Conservation (phyloP, 2,113 vertebrate genomes). For the Pavo muticus region DNA sequence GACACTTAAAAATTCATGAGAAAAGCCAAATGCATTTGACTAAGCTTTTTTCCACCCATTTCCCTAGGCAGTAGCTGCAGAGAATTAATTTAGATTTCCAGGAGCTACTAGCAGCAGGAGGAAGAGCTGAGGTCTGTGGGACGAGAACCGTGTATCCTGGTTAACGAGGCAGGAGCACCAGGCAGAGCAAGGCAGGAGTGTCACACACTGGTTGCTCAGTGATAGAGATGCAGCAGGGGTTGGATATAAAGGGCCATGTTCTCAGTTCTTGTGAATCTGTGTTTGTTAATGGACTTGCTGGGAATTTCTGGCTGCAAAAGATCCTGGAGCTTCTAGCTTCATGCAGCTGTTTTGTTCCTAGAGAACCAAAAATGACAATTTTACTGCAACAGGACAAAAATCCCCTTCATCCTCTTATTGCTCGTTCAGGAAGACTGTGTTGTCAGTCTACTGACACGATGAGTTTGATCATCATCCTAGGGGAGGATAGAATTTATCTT, state of each 20-base stretch:
- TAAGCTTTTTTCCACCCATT: neutral
- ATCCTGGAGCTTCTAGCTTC: neutral
- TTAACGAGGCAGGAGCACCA: rapidly evolving
- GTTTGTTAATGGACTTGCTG: neutral
- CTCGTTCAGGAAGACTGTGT: neutral
- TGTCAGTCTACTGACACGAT: neutral
- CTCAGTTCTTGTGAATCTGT: neutral
- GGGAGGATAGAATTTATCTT: neutral
- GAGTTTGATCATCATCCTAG: neutral
- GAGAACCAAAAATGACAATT: neutral
- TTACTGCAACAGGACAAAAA: neutral
- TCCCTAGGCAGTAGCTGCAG: neutral
- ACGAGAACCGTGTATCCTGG: rapidly evolving
- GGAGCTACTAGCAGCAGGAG: neutral
- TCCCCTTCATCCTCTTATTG: neutral
- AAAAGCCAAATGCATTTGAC: neutral
- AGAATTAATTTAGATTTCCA: neutral
- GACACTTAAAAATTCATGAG: neutral
- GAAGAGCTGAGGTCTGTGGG: neutral
- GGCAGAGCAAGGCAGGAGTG: neutral
- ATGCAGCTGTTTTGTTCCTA: neutral
- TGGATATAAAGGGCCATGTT: rapidly evolving
- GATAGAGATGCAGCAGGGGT: neutral
- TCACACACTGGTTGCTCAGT: neutral
- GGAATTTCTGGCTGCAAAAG: neutral